Base-by-base conservation (phyloP, 2,113 vertebrate genomes). In the Pandion haliaetus region DNA sequence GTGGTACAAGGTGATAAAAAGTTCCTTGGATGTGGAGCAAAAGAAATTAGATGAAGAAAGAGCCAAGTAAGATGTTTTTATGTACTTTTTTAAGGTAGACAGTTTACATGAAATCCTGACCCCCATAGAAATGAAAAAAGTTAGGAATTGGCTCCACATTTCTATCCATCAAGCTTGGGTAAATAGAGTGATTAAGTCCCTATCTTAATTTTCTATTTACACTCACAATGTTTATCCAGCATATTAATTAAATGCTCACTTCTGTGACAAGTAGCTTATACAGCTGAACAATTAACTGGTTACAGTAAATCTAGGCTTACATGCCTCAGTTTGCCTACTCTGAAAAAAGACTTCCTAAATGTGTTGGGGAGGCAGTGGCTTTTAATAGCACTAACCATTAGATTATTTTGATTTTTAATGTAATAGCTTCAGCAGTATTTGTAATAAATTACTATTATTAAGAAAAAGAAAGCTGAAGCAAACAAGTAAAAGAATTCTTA, bases 1-100 rank as follows among this genome's bases (percentile, higher is more conserved):
- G 78, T 99, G 98, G 98, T 98, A 98, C 82, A 91, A 95, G 24
- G 96, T 98, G 63, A 91, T 99, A 96, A 98, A 98, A 93, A 86
- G 57, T 69, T 57, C 88, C 57, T 36, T 98, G 84, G 98, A 98
- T 90, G 86, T 90, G 71, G 76, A 98, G 74, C 96, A 97, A 72
- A 97, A 81, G 88, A 97, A 97, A 61, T 50, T 97, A 95, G 98
- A 98, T 74, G 98, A 98, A 97, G 82, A 98, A 90, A 97, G 88
- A 81, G 98, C 98, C 90, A 98, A 97, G 98, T 99, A 98, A 67
- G 95, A 93, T 44, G 6, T 24, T 76, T 83, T 88, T 5, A 59
- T 76, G 20, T 83, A 40, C 29, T 80, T 69, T 84, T 77, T 36
- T 63, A 67, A 91, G 28, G 15, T 52, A 62, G 47, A 19, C 16